Percentiles rank a stretch among this genome's conserved stretches.
Evolutionary conservation across 2,888 invertebrate species (phyloP).

Genomic region (Caenorhabditis auriculariae): DNA sequence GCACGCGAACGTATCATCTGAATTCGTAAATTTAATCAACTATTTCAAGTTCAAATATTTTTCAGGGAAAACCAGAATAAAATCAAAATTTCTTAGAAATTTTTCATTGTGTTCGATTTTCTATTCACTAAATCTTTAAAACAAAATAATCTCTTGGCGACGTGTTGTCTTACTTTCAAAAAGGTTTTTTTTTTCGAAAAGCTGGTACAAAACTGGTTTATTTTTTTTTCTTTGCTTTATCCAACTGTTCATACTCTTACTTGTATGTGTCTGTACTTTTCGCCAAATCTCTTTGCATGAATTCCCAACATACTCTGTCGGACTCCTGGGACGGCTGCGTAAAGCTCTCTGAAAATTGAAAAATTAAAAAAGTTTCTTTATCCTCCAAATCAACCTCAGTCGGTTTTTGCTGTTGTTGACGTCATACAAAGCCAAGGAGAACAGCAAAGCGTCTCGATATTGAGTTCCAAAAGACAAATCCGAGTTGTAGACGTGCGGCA

Average conservation of each 20-base stretch:
- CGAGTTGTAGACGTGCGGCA: constrained; percentile 52
- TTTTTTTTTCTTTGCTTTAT: too few species aligned
- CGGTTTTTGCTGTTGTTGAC: constrained; percentile 54
- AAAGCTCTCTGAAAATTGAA: constrained; percentile 41
- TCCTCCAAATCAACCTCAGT: constrained; percentile 18
- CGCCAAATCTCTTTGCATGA: constrained; percentile 54
- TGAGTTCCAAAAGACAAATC: constrained; percentile 49
- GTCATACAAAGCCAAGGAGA: constrained; percentile 53
- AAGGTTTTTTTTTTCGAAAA: too few species aligned
- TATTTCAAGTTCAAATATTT: too few species aligned
- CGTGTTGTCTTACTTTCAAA: too few species aligned
- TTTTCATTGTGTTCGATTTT: too few species aligned
- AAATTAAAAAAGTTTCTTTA: background rate
- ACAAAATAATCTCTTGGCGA: background rate
- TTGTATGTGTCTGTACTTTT: constrained; percentile 46
- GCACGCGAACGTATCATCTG: constrained; percentile 45
- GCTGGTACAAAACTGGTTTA: too few species aligned
- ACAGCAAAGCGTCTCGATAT: constrained; percentile 52
- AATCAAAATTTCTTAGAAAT: too few species aligned
- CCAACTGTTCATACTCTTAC: constrained; percentile 8
- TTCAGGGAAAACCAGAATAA: too few species aligned
- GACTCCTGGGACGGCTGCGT: constrained; percentile 57
- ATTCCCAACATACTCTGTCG: constrained; percentile 54
- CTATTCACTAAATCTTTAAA: too few species aligned
- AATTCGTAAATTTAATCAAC: too few species aligned